These are phyloP conservation scores for Rhadinocentrus ornatus DNA, from an alignment of 2,797 vertebrate genomes.

Conservation along the genomic window DNA sequence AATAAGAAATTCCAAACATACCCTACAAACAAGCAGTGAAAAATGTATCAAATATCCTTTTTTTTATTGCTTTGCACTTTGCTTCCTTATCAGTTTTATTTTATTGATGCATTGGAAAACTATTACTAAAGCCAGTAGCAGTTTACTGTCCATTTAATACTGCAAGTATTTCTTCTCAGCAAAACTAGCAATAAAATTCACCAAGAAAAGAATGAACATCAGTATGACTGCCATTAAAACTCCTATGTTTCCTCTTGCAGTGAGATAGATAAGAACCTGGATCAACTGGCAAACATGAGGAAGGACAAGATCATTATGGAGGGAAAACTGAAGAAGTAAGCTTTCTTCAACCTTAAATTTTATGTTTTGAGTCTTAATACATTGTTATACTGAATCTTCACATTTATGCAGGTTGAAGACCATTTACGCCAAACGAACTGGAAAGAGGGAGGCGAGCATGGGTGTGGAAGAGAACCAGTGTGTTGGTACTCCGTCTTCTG, in stretches of 20 bases:
- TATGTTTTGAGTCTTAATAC: not conserved
- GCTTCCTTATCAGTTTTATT: conserved; percentile 38
- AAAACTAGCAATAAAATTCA: conserved; percentile 27
- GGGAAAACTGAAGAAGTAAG: conserved; percentile 98
- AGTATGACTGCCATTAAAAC: conserved; percentile 19
- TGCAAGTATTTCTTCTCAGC: conserved; percentile 40
- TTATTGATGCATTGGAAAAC: conserved; percentile 55
- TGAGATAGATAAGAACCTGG: conserved; percentile 98
- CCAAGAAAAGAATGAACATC: conserved; percentile 9
- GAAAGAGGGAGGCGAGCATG: conserved; percentile 87
- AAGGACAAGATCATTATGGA: conserved; percentile 99
- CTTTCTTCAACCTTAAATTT: conserved; percentile 31
- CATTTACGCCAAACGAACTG: conserved; percentile 95
- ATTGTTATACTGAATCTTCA: conserved; percentile 9
- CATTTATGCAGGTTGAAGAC: conserved; percentile 86
- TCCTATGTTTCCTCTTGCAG: conserved; percentile 79
- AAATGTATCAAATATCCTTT: conserved; percentile 9
- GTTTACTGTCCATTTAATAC: conserved; percentile 57
- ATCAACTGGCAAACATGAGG: conserved; percentile 98
- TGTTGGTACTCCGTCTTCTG: conserved; percentile 85
- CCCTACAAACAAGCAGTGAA: conserved; percentile 6
- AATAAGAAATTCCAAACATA: conserved; percentile 3
- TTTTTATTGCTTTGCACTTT: conserved; percentile 23
- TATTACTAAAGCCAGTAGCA: conserved; percentile 50
- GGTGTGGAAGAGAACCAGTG: conserved; percentile 89